A percentile compares a stretch with the other conserved stretches of the same genome.
These are phyloP conservation scores for Silurus aristotelis DNA, from an alignment of 2,797 vertebrate species.

Conservation along the genomic window DNA sequence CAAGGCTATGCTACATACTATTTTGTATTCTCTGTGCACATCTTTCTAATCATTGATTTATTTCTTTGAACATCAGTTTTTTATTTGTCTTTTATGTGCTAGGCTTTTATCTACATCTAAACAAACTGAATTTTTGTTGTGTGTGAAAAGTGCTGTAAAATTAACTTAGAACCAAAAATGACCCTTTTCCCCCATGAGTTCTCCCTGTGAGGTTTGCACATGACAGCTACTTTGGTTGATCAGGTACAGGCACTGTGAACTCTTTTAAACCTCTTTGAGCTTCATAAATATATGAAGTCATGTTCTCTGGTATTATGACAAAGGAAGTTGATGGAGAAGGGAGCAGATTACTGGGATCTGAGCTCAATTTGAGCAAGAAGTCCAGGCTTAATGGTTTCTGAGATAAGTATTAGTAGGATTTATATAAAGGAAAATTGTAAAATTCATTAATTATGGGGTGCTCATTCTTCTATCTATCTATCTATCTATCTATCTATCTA, in stretches of 20 bases:
- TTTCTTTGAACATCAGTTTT: not conserved
- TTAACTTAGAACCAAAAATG: not conserved
- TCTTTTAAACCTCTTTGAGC: not conserved
- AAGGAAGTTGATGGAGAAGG: not conserved
- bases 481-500: no score
- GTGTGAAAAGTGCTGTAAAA: not conserved
- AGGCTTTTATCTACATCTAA: constrained; percentile 6
- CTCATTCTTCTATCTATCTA: no score
- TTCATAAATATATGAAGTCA: not conserved
- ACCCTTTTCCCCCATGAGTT: not conserved
- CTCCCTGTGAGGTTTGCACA: not conserved
- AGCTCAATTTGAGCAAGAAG: not conserved
- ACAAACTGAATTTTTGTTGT: not conserved
- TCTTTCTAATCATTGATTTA: constrained; percentile 11
- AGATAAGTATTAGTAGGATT: no score
- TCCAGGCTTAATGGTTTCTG: no score
- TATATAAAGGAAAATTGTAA: no score
- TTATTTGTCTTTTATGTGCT: not conserved
- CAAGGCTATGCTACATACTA: not conserved
- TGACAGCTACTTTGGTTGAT: not conserved
- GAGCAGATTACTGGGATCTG: not conserved
- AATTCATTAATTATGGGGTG: no score
- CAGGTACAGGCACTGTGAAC: not conserved
- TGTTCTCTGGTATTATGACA: not conserved
- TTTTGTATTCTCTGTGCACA: not conserved